Base-by-base conservation (phyloP, 2,888 invertebrate species). In the Heteromyza rotundicornis region DNA sequence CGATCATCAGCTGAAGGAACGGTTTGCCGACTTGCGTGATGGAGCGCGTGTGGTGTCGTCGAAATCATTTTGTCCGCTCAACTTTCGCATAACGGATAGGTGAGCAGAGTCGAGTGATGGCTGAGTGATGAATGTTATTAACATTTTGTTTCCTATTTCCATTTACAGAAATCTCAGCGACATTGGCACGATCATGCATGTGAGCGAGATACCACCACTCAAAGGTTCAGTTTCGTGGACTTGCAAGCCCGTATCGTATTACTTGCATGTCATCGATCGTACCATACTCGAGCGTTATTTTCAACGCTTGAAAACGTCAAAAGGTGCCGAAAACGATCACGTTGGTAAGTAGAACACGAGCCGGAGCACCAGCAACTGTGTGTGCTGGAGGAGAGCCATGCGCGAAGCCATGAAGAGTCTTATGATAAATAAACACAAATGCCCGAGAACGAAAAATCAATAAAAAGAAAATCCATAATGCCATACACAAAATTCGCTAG, bases 211-310 rank as follows among this genome's bases (percentile, higher is more conserved):
- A 90, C 92, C 95, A 67, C 96, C 98, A 17, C 85, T 97, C 67
- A 90, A 92, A 79, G 96, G 96, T 69, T 96, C 96, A 12, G 98
- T 98, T 64, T 98, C 98, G 17, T 99, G 99, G 99, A 99, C 99
- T 64, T 96, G 96, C 69, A 98, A 96, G 84, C 95, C 98, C 57
- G 98, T 99, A 76, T 95, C 96, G 68, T 99, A 99, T 87, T 99
- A 95, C 86, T 88, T 98, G 75, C 99, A 99, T 85, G 91, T 94
- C 76, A 97, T 99, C 82, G 98, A 99, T 88, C 90, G 97, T 82
- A 96, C 96, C 73, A 96, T 95, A 87, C 86, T 95, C 85, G 97
- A 97, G 87, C 90, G 95, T 84, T 97, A 97, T 86, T 97, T 97
- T 86, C 94, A 94, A 86, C 90, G 94, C 84, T 87, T 95, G 85